Conservation (phyloP, 1,140 invertebrate species). For the Ephestia elutella region DNA sequence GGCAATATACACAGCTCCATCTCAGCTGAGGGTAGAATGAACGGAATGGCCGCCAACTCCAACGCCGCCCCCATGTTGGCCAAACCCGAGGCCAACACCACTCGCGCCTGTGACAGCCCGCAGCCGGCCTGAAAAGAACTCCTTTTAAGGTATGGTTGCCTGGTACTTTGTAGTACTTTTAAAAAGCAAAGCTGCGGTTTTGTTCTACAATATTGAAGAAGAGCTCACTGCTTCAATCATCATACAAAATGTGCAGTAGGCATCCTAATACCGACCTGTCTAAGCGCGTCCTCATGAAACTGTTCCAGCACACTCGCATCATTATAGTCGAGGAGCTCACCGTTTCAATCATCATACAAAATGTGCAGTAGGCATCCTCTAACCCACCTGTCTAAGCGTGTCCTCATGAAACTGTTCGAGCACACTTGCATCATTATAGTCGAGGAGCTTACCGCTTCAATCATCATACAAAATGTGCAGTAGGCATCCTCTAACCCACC, state of each 20-base stretch:
- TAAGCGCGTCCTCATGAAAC: conserved; percentile 84
- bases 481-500: too few relatives aligned
- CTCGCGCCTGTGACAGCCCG: conserved; percentile 81
- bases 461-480: too few relatives aligned
- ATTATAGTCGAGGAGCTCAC: conserved; percentile 66
- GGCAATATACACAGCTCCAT: conserved; percentile 85
- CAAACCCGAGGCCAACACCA: conserved; percentile 79
- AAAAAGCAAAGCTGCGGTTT: too few relatives aligned
- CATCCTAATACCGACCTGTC: too few relatives aligned
- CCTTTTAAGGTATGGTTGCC: neutral
- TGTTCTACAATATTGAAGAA: too few relatives aligned
- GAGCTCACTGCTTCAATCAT: conserved; percentile 64
- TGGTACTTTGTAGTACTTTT: neutral
- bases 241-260: too few relatives aligned
- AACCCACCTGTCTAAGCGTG: too few relatives aligned
- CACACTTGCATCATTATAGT: conserved; percentile 30
- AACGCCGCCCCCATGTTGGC: conserved; percentile 84
- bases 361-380: too few relatives aligned
- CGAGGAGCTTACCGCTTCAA: too few relatives aligned
- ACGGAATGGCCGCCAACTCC: conserved; percentile 83
- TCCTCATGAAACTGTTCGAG: conserved; percentile 73
- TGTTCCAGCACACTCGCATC: conserved; percentile 79
- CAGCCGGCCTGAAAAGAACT: conserved; percentile 77
- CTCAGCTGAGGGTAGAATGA: conserved; percentile 85
- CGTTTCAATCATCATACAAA: too few relatives aligned